A percentile compares a stretch with the other conserved stretches of the same genome.
phyloP scores from a whole-genome alignment of 2,888 invertebrate genomes.

The Rhamphomyia laevipes region DNA sequence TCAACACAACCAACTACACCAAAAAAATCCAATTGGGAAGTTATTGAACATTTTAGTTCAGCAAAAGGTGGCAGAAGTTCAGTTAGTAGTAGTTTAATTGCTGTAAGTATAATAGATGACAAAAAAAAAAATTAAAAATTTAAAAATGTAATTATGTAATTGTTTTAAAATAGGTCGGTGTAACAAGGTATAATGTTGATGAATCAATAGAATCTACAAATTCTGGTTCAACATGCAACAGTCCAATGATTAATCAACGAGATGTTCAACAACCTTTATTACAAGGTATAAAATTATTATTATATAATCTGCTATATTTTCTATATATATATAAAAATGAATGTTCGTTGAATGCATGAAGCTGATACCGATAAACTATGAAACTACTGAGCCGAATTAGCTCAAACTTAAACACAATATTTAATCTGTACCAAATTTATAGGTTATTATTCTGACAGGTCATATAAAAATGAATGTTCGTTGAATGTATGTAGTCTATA shows the following conservation, averaged over 20 bases:
- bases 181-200: slow-evolving; percentile 37
- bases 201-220: slow-evolving; percentile 36
- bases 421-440: too few relatives aligned
- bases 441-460: too few relatives aligned
- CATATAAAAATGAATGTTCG: too few relatives aligned
- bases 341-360: too few relatives aligned
- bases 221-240: slow-evolving; percentile 36
- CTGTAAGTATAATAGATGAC: slow-evolving; percentile 38
- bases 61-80: slow-evolving; percentile 48
- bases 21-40: slow-evolving; percentile 82
- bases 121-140: neutral
- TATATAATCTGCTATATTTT: slow-evolving; percentile 1
- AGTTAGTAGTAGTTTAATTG: slow-evolving; percentile 50
- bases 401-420: too few relatives aligned
- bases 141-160: neutral
- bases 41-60: slow-evolving; percentile 72
- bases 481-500: too few relatives aligned
- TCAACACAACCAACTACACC: slow-evolving; percentile 48
- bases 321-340: too few relatives aligned
- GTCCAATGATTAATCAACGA: slow-evolving; percentile 35
- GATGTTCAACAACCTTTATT: slow-evolving; percentile 31
- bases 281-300: slow-evolving; percentile 14
- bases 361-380: too few relatives aligned
- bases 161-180: slow-evolving; percentile 28
- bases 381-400: too few relatives aligned